Evolutionary conservation across 2,888 invertebrate genomes (phyloP), one percentile per base, ranked within the genome.

Genomic region (Pristionchus arcanus): DNA sequence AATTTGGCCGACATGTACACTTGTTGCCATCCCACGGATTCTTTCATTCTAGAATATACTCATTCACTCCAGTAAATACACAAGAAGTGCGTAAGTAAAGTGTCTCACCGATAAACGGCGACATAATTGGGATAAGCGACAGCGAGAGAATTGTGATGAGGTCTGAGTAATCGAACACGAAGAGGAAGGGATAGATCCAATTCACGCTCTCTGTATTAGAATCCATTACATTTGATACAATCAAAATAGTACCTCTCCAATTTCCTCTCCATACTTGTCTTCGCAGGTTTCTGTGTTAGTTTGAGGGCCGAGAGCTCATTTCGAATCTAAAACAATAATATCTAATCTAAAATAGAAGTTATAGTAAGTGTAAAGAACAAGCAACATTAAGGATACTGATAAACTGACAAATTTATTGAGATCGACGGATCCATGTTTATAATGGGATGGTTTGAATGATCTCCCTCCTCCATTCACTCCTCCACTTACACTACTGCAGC

Each of bases 101-200:
- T 42, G 5, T 16, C 95, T 95, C 96, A 97, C 97, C 97, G 97
- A 95, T 98, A 99, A 95, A 98, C 98, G 90, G 97, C 97, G 37
- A 98, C 97, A 96, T 98, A 98, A 96, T 98, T 98, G 90, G 98
- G 97, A 95, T 98, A 98, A 0, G 98, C 98, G 37, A 98, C 98
- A 37, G 97, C 98, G 92, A 99, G 97, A 97, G 98, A 98, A 95
- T 98, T 98, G 95, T 98, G 98, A 96, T 99, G 98, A 7, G 98
- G 98, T 95, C 98, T 97, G 93, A 98, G 97, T 87, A 98, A 97
- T 96, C 98, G 97, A 68, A 98, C 98, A 94, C 98, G 96, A 94
- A 97, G 95, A 77, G 97, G 97, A 95, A 98, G 98, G 13, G 97
- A 96, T 0, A 53, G 37, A 21, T 89, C 89, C 19, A 87, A n/a